Evolutionary conservation across 1,140 invertebrate genomes (phyloP).

Genomic region (Drosophila aff.): DNA sequence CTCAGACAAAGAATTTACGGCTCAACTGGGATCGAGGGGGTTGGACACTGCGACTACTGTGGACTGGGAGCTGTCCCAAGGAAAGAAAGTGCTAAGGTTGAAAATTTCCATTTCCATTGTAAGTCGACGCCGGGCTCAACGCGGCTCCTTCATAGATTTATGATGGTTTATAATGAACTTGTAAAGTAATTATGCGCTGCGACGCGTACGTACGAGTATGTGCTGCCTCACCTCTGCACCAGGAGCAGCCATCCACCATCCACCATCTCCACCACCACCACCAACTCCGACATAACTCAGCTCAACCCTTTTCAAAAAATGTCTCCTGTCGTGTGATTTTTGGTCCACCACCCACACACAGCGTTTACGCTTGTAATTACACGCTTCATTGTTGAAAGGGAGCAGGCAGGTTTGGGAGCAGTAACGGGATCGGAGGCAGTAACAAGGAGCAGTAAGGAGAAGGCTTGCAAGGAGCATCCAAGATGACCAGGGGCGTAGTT

Average conservation of each 20-base stretch:
- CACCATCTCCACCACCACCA: constrained; percentile 23
- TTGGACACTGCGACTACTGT: neutral
- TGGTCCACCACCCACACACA: constrained; percentile 47
- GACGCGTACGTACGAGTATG: constrained; percentile 64
- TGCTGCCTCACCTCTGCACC: constrained; percentile 41
- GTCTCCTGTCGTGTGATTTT: constrained; percentile 75
- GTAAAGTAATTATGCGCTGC: constrained; percentile 85
- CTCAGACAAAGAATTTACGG: constrained; percentile 50
- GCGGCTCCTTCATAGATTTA: constrained; percentile 75
- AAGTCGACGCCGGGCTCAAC: constrained; percentile 28
- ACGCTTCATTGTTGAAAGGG: constrained; percentile 81
- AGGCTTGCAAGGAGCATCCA: constrained; percentile 7
- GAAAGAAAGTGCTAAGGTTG: constrained; percentile 69
- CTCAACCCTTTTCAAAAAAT: constrained; percentile 81
- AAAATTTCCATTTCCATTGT: constrained; percentile 64
- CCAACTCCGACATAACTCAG: constrained; percentile 60
- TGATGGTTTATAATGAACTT: constrained; percentile 85
- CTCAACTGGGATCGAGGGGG: constrained; percentile 13
- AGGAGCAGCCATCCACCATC: constrained; percentile 18
- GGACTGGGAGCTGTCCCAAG: neutral
- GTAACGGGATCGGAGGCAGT: neutral
- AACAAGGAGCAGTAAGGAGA: constrained; percentile 14
- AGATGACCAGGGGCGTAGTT: constrained; percentile 20
- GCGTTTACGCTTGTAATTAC: constrained; percentile 84
- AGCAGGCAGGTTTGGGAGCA: constrained; percentile 15